Evolutionary conservation across 2,113 vertebrate species (phyloP), one percentile per base, ranked within the genome.

Genomic region (Bambusicola thoracicus): DNA sequence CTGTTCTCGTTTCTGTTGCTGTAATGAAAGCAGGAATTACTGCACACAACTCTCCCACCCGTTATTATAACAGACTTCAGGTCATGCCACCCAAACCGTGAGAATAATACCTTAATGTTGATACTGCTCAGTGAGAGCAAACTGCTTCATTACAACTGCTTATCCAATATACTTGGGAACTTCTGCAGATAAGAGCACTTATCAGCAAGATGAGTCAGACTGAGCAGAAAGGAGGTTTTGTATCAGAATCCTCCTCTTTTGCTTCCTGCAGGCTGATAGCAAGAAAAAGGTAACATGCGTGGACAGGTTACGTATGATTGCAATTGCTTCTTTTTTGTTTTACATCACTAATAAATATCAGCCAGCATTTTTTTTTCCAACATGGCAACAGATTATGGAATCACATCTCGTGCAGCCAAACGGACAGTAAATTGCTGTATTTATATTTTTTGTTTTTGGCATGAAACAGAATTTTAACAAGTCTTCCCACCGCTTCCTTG

Each of bases 341-440:
- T 59, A 44, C 8, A 48, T 58, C 51, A 49, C 15, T 53, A 56
- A 34, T 8, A 85, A 76, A 61, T 3, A 78, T 2, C 6, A 75
- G 24, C 12, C 13, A 18, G 7, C 51, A 48, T 68, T 76, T 83
- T 58, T 41, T 61, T 85, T 93, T 77, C 86, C 21, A 4, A 48
- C 3, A 7, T 0, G 2, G 10, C 3, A 81, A 41, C 12, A 74
- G 32, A 44, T 17, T 18, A 3, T 2, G 87, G 34, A 1, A 4
- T 62, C 34, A 51, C 21, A 68, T 2, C 10, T 56, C 63, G 29
- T 6, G 20, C 0, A 2, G 34, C 12, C 22, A 78, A 75, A 65
- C 6, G 4, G 41, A n/a, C 5, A 69, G n/a, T 15, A 44, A 1
- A 12, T 61, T 48, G 83, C 40, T 56, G 11, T 55, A 51, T n/a